These are phyloP conservation scores for Austrofundulus limnaeus DNA, from an alignment of 2,113 vertebrate species.

Conservation along the genomic window DNA sequence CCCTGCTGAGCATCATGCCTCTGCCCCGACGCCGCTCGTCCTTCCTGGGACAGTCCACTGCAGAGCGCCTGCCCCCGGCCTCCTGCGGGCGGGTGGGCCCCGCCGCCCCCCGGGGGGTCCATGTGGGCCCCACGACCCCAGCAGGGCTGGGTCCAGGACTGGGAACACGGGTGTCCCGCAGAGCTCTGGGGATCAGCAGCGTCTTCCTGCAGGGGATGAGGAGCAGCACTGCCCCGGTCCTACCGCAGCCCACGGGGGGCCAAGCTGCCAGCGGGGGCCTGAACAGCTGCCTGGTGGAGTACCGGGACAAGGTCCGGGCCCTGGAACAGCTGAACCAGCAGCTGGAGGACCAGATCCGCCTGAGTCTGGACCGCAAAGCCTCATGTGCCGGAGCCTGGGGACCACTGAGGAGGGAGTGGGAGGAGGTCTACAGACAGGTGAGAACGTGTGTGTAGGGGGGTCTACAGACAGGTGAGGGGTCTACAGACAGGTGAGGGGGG, in stretches of 20 bases:
- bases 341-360: conserved; percentile 88
- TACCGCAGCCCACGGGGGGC: conserved; percentile 63
- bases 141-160: conserved; percentile 71
- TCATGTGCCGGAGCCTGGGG: conserved; percentile 82
- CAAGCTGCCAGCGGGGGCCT: conserved; percentile 75
- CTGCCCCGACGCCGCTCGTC: conserved; percentile 86
- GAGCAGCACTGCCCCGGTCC: conserved; percentile 78
- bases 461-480: conserved; percentile 81
- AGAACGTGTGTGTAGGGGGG: background rate
- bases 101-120: conserved; percentile 77
- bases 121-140: conserved; percentile 77
- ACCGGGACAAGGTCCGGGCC: conserved; percentile 88
- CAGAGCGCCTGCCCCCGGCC: conserved; percentile 64
- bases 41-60: conserved; percentile 80
- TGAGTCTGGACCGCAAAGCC: conserved; percentile 85
- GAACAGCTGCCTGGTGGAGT: conserved; percentile 87
- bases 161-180: conserved; percentile 86
- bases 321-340: conserved; percentile 90
- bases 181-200: conserved; percentile 92
- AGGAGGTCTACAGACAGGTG: conserved; percentile 84
- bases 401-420: conserved; percentile 82
- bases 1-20: conserved; percentile 75
- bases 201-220: conserved; percentile 90
- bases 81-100: conserved; percentile 54
- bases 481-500: background rate